Evolutionary conservation across 1,140 invertebrate species (phyloP), one percentile per base, ranked within the genome.

Genomic region (Stegodyphus dumicola): DNA sequence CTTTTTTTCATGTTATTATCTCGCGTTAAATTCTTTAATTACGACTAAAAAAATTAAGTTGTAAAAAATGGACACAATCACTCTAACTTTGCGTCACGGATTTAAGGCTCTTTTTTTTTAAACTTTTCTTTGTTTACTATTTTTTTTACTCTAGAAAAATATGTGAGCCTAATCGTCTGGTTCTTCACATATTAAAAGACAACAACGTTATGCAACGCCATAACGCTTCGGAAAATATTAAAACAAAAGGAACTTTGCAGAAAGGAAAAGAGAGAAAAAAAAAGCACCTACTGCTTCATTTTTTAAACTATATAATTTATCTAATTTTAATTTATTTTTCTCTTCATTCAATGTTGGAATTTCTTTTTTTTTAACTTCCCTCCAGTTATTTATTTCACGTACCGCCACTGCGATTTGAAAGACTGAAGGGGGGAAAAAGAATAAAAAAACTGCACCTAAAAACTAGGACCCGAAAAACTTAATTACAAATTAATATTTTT

Each of bases 401-500:
- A 48, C 18, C 65, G 33, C 33, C 33, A 33, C 33, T 17, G 17
- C 78, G 51, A 80, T 80, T 80, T 80, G 33, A 73, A 73, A 80
- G 52, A 75, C 17, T n/a, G 51, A 48, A 56, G 15, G 33, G 33
- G 33, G 48, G 13, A 76, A 76, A 53, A n/a, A 74, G 18, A 48
- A 77, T 73, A 81, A 84, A 84, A 77, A 15, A 69, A 69, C 2
- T 17, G 33, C 15, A 9, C 67, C 73, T 77, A 85, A 85, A 83
- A 85, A 77, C 73, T 65, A 17, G 83, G 33, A 77, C 74, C 33
- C 51, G 73, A 85, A 83, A 85, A 85, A 85, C 83, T 85, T 85
- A 85, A 85, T 85, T 85, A 85, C 74, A 85, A 85, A 85, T 85
- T 85, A 85, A 85, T 85, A 85, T 85, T 85, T 85, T 85, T 85